Conservation (phyloP, 2,888 invertebrate genomes). For the Eristalis tenax region DNA sequence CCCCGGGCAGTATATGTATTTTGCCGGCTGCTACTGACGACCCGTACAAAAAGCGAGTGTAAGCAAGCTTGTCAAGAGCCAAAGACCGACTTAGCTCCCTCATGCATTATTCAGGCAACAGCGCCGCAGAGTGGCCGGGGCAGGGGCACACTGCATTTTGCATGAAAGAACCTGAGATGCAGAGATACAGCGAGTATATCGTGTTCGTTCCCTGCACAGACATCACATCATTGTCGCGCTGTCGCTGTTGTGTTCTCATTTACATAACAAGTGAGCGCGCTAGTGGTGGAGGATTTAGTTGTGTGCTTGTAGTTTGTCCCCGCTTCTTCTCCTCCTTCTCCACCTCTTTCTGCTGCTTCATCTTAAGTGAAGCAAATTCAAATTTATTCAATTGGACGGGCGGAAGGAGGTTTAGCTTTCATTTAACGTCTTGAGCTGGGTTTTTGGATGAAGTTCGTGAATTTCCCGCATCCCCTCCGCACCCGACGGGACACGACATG, state of each 20-base stretch:
- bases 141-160: slow-evolving; percentile 48
- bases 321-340: too few species aligned
- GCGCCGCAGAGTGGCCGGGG: neutral
- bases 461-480: neutral
- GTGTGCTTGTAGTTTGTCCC: neutral
- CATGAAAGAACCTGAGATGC: slow-evolving; percentile 24
- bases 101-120: slow-evolving; percentile 66
- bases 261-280: slow-evolving; percentile 68
- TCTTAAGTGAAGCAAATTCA: slow-evolving; percentile 36
- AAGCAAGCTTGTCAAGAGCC: slow-evolving; percentile 65
- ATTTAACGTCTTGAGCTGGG: slow-evolving; percentile 35
- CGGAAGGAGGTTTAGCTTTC: slow-evolving; percentile 20
- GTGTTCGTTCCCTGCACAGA: slow-evolving; percentile 14
- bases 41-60: slow-evolving; percentile 31
- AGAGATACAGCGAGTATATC: slow-evolving; percentile 29
- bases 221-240: slow-evolving; percentile 27
- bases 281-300: slow-evolving; percentile 29
- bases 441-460: slow-evolving; percentile 16
- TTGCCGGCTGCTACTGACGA: slow-evolving; percentile 6
- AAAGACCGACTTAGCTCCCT: slow-evolving; percentile 37
- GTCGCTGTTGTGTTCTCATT: slow-evolving; percentile 61
- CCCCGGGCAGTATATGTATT: neutral
- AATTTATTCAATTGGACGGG: slow-evolving; percentile 67
- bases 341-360: neutral
- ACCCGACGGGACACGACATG: neutral